Evolutionary conservation across 2,113 vertebrate species (phyloP), one percentile per base, ranked within the genome.

Genomic region (Proteles cristata): DNA sequence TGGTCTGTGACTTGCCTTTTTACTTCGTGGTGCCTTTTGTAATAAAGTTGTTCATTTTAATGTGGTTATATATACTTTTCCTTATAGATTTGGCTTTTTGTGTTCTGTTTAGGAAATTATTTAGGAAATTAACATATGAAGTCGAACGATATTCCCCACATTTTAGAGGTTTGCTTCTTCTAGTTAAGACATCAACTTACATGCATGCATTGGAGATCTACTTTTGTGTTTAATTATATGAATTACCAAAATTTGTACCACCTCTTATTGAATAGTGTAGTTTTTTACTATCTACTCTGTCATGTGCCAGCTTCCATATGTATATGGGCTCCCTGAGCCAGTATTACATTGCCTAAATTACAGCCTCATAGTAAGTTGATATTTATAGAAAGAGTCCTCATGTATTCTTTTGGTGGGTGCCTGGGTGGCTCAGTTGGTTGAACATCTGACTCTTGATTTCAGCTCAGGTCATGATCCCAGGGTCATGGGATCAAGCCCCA

Each of bases 111-210:
- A 66, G 26, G 58, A 58, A 95, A 95, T 45, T 48, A 61, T 25
- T 90, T 90, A 66, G 26, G 58, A 58, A 95, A 95, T 45, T 48
- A 61, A 48, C 74, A 90, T 95, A 50, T 28, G 12, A 81, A 93
- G 25, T 87, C 39, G 76, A 31, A 61, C 61, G 39, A 63, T 45
- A 93, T 31, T 58, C 23, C 84, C 45, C 25, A 14, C 48, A 82
- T 81, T 58, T 93, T 90, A 87, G 73, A 87, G 33, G 53, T 87
- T 81, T 90, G 4, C 17, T 74, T 76, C 33, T 90, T 82, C n/a
- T 14, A n/a, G 9, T 90, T 80, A 96, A 31, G n/a, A 80, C 11
- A 73, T 53, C 63, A 73, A 88, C 17, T 63, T 94, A 69, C 76
- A 76, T 63, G 39, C 4, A 31, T 71, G 55, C 55, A 8, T 48